Conservation (phyloP, 2,113 vertebrate species). For the Eira barbara region DNA sequence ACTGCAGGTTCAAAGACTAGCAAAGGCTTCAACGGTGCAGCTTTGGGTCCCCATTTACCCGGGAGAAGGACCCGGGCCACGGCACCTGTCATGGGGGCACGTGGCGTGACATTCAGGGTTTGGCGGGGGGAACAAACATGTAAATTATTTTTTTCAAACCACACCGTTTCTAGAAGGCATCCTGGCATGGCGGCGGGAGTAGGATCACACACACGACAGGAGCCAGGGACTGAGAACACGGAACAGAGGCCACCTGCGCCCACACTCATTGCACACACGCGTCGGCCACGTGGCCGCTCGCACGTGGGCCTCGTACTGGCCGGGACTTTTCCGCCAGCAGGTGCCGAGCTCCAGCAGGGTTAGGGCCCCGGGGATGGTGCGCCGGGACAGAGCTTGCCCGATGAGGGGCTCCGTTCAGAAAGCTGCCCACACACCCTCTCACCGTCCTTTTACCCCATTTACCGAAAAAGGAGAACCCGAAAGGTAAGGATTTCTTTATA, state of each 20-base stretch:
- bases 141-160: background rate
- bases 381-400: no score
- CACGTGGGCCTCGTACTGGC: no score
- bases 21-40: background rate
- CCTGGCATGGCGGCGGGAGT: no score
- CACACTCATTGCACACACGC: background rate
- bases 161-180: background rate
- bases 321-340: no score
- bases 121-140: background rate
- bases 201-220: accelerated
- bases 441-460: no score
- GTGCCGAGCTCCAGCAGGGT: background rate
- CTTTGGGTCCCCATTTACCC: background rate
- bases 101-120: background rate
- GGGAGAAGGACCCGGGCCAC: background rate
- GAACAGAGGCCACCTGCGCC: no score
- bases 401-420: no score
- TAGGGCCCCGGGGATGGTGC: no score
- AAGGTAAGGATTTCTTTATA: no score
- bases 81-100: background rate
- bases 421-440: no score
- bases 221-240: background rate
- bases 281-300: no score
- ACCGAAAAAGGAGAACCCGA: no score
- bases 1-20: background rate